These are phyloP conservation scores for Calliphora vomitoria DNA, from an alignment of 2,888 invertebrate genomes.

Conservation along the genomic window DNA sequence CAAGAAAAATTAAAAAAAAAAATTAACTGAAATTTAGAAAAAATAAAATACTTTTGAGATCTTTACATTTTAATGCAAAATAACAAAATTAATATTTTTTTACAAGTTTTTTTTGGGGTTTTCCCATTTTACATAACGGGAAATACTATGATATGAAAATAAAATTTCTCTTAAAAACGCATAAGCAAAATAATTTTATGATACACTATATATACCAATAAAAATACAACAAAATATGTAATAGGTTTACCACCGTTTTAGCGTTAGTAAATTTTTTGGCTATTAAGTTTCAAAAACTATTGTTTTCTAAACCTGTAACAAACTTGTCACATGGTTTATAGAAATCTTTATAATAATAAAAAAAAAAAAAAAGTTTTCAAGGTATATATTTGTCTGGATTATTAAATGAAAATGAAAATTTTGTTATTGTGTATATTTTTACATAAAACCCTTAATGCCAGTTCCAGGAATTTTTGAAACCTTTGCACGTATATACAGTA, in stretches of 20 bases:
- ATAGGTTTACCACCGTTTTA: background rate
- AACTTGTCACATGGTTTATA: slow-evolving; percentile 7
- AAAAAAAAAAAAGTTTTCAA: background rate
- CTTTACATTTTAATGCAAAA: too few relatives aligned
- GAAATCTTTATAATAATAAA: background rate
- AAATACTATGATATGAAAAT: too few relatives aligned
- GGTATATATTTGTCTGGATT: slow-evolving; percentile 8
- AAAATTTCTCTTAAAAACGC: too few relatives aligned
- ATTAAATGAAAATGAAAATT: background rate
- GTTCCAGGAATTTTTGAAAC: slow-evolving; percentile 57
- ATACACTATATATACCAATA: background rate
- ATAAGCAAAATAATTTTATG: too few relatives aligned
- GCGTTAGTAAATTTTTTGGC: background rate
- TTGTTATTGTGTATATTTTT: slow-evolving; percentile 41
- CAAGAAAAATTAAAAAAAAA: too few relatives aligned
- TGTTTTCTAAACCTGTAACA: background rate
- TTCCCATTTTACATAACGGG: too few relatives aligned
- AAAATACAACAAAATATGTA: background rate
- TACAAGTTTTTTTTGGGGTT: too few relatives aligned
- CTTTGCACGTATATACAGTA: slow-evolving; percentile 52
- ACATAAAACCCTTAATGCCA: slow-evolving; percentile 46
- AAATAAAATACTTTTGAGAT: too few relatives aligned
- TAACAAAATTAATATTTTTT: too few relatives aligned
- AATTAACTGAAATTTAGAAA: too few relatives aligned
- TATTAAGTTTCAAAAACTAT: background rate